A percentile compares a stretch with the other conserved stretches of the same genome.
phyloP scores from a whole-genome alignment of 2,888 invertebrate species.

The Yponomeuta sedellus region DNA sequence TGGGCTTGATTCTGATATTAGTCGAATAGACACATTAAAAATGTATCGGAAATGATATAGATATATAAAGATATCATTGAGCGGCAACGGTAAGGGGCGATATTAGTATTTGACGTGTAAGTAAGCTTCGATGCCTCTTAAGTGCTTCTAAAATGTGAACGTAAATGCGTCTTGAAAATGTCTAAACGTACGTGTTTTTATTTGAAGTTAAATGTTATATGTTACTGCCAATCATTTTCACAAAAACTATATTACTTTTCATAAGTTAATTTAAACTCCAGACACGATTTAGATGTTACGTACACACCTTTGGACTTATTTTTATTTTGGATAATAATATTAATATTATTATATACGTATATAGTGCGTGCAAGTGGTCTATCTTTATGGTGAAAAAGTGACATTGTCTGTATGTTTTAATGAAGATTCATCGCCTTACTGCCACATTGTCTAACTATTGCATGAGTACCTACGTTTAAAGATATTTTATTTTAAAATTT shows the following conservation, averaged over 20 bases:
- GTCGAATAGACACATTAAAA: background rate
- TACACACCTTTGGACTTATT: conserved; percentile 65
- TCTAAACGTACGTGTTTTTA: conserved; percentile 37
- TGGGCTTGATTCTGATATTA: background rate
- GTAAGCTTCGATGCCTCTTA: conserved; percentile 67
- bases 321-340: conserved; percentile 32
- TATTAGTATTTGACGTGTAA: conserved; percentile 50
- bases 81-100: background rate
- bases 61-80: conserved; percentile 1
- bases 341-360: conserved; percentile 38
- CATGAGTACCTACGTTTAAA: conserved; percentile 69
- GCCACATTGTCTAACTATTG: conserved; percentile 49
- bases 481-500: conserved; percentile 72
- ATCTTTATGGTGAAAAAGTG: background rate
- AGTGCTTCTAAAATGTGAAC: conserved; percentile 60
- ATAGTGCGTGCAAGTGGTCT: conserved; percentile 7
- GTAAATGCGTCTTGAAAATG: conserved; percentile 40
- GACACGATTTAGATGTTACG: conserved; percentile 52
- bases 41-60: background rate
- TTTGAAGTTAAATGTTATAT: conserved; percentile 48
- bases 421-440: conserved; percentile 23
- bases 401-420: conserved; percentile 6
- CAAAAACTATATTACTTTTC: conserved; percentile 59
- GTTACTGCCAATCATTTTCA: conserved; percentile 66
- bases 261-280: conserved; percentile 53